Evolutionary conservation across 2,797 vertebrate genomes (phyloP).

Genomic region (Enteromius paludinosus): DNA sequence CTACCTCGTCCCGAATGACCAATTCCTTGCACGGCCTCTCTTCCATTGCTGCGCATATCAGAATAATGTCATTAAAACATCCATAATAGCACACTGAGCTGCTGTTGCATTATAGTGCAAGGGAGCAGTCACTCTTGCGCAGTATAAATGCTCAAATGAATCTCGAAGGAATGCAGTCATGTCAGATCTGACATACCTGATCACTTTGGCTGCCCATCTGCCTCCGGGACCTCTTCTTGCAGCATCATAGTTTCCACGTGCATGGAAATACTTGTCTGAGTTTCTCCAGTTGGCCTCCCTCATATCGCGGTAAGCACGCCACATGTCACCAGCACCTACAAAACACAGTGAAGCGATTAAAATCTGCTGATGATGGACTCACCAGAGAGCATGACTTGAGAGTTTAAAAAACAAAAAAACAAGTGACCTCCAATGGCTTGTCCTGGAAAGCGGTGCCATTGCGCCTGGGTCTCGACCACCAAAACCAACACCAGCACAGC

Average conservation of each 20-base stretch:
- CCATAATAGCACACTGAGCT: not conserved
- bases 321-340: slow-evolving; percentile 41
- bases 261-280: slow-evolving; percentile 67
- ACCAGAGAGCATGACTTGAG: not conserved
- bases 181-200: slow-evolving; percentile 43
- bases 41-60: slow-evolving; percentile 64
- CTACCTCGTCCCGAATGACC: not conserved
- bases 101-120: not conserved
- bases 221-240: slow-evolving; percentile 62
- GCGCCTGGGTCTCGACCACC: slow-evolving; percentile 40
- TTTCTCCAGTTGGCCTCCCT: slow-evolving; percentile 52
- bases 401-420: too few relatives aligned
- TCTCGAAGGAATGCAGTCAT: not conserved
- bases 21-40: slow-evolving; percentile 58
- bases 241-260: slow-evolving; percentile 67
- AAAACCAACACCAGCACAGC: slow-evolving; percentile 47
- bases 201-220: slow-evolving; percentile 31
- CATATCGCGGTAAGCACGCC: slow-evolving; percentile 52
- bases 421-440: not conserved
- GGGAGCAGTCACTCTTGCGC: not conserved
- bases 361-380: not conserved
- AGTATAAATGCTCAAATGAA: not conserved
- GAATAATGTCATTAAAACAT: not conserved
- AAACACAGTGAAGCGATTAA: not conserved
- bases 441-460: slow-evolving; percentile 41